phyloP scores from a whole-genome alignment of 2,113 vertebrate species.

The Paedocypris sp. region DNA sequence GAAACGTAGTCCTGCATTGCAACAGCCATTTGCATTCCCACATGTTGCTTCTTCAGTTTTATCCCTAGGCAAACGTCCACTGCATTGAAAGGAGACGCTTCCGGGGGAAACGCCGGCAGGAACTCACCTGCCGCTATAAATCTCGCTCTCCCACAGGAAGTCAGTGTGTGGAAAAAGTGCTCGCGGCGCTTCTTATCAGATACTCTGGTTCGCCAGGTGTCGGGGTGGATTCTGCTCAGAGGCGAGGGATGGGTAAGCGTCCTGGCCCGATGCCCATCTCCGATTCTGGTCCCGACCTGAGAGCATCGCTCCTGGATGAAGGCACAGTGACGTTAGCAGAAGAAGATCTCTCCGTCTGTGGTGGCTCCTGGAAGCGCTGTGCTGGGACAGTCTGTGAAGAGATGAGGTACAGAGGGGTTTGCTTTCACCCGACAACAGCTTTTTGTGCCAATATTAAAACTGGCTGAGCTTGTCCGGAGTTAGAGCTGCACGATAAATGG shows the following conservation, averaged over 20 bases:
- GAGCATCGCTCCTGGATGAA: not conserved
- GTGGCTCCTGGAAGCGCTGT: not conserved
- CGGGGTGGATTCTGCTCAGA: not conserved
- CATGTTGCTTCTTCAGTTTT: too few species aligned
- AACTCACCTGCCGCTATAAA: not conserved
- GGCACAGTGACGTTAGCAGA: conserved; percentile 31
- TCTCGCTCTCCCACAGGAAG: not conserved
- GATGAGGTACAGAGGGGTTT: too few species aligned
- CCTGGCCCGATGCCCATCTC: not conserved
- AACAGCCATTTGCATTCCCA: not conserved
- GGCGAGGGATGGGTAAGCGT: conserved; percentile 1
- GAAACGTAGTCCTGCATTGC: conserved; percentile 2
- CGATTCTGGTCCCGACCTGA: not conserved
- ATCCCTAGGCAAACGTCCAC: conserved; percentile 4
- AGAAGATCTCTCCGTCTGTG: conserved; percentile 23
- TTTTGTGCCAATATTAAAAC: too few species aligned
- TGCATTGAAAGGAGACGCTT: not conserved
- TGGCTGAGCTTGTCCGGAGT: too few species aligned
- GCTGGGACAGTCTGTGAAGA: conserved; percentile 14
- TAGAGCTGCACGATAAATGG: too few species aligned
- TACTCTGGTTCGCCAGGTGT: not conserved
- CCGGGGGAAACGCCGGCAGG: not conserved
- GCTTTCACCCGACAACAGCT: too few species aligned
- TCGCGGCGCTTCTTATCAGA: not conserved
- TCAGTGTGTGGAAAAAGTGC: not conserved